Percentiles rank a stretch among this genome's conserved stretches.
These are phyloP conservation scores for Bathynomus jamesi DNA, from an alignment of 1,140 invertebrate species.

Conservation along the genomic window DNA sequence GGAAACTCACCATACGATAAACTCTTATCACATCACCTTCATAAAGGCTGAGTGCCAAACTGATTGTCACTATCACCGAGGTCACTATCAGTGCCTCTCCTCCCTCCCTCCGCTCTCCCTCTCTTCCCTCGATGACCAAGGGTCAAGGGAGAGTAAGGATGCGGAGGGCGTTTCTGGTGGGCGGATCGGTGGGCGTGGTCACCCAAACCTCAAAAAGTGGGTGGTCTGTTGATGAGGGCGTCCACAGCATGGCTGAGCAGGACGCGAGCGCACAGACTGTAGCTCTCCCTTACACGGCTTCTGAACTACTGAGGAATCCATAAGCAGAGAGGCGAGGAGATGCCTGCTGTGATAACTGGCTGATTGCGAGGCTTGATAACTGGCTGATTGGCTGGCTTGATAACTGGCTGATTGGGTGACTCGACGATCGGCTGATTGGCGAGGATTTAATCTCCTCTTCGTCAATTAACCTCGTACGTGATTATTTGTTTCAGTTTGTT, in stretches of 20 bases:
- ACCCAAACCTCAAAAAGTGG: not conserved
- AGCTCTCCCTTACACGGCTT: not conserved
- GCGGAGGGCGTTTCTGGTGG: not conserved
- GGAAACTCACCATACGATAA: no score
- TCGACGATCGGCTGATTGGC: not conserved
- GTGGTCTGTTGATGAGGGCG: not conserved
- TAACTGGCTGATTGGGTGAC: not conserved
- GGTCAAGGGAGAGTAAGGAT: not conserved
- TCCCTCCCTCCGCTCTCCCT: not conserved
- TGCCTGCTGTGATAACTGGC: not conserved
- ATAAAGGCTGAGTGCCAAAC: not conserved
- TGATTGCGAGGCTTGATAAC: not conserved
- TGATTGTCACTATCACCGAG: conserved; percentile 1
- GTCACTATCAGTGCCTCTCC: not conserved
- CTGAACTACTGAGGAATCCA: not conserved
- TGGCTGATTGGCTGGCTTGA: no score
- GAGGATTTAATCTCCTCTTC: no score
- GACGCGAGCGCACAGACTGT: not conserved
- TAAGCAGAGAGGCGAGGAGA: not conserved
- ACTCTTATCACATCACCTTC: not conserved
- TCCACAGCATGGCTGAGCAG: not conserved
- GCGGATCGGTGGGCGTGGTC: not conserved
- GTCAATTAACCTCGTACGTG: no score
- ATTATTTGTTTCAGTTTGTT: no score
- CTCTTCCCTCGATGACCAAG: not conserved